Evolutionary conservation across 2,113 vertebrate species (phyloP), one percentile per base, ranked within the genome.

Genomic region (Pardalotus punctatus): DNA sequence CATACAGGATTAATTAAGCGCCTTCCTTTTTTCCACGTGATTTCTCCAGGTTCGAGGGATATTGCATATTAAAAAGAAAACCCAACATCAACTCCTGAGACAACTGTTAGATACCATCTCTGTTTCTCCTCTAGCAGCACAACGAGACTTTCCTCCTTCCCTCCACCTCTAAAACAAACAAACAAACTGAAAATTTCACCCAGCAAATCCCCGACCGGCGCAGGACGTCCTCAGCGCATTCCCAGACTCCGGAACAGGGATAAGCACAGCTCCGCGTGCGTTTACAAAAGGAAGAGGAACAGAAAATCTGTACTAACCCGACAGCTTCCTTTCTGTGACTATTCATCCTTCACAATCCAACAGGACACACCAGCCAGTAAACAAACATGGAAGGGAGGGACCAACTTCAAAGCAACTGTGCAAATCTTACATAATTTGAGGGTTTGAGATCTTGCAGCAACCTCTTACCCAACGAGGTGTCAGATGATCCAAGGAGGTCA

Each of bases 381-480:
- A 95, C 93, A 90, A 93, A 96, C 85, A 81, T 5, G 4, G 45
- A 70, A 91, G 92, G 94, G 94, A 92, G 93, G 88, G 94, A 93
- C 89, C 38, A 85, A 67, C 67, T 91, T 94, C 93, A 92, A 95
- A 94, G 91, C 60, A 29, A 45, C 69, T 25, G 58, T 67, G 93
- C 74, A 94, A 96, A 92, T 62, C 90, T 94, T 50, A 88, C 86
- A 72, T 95, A 81, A 95, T 94, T 95, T 92, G 90, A 95, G 94
- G 94, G 90, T 92, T 94, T 58, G 79, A 88, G 85, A 93, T 97
- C 86, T 92, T 83, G 83, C 78, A 64, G 81, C 93, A 95, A 93
- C 76, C 88, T 96, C 93, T 93, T 91, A 87, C 91, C 81, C 61
- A 97, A 94, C 13, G 4, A 92, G 93, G 82, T 93, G 93, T 84